Conservation (phyloP, 2,888 invertebrate species). For the Pseudococcus longispinus region DNA sequence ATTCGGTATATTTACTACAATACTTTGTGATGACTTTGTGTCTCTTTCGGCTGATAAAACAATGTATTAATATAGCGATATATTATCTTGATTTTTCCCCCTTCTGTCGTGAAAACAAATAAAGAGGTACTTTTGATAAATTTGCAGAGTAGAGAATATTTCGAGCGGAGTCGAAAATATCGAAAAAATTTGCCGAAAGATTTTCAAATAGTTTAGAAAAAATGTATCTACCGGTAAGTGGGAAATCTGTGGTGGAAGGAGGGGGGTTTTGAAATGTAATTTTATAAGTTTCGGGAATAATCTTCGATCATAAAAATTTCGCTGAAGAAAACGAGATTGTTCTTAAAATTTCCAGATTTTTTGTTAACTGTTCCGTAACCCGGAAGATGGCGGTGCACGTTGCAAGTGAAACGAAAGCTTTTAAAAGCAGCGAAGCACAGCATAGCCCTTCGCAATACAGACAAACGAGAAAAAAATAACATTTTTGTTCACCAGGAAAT, state of each 20-base stretch:
- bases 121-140: background rate
- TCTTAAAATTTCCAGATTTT: background rate
- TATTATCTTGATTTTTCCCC: background rate
- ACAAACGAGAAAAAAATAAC: too few relatives aligned
- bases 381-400: background rate
- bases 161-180: too few relatives aligned
- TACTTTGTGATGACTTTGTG: slow-evolving; percentile 10
- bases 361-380: background rate
- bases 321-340: background rate
- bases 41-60: slow-evolving; percentile 19
- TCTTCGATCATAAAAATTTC: background rate
- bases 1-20: slow-evolving; percentile 17
- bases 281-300: background rate
- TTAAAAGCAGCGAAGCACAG: background rate
- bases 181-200: background rate
- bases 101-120: background rate
- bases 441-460: too few relatives aligned
- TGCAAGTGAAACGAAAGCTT: background rate
- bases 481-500: too few relatives aligned
- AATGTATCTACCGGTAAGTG: too few relatives aligned
- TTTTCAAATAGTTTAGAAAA: too few relatives aligned
- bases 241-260: too few relatives aligned
- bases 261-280: too few relatives aligned
- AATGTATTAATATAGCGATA: background rate
- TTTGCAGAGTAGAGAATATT: too few relatives aligned